Conservation (phyloP, 2,113 vertebrate species). For the Carollia perspicillata region DNA sequence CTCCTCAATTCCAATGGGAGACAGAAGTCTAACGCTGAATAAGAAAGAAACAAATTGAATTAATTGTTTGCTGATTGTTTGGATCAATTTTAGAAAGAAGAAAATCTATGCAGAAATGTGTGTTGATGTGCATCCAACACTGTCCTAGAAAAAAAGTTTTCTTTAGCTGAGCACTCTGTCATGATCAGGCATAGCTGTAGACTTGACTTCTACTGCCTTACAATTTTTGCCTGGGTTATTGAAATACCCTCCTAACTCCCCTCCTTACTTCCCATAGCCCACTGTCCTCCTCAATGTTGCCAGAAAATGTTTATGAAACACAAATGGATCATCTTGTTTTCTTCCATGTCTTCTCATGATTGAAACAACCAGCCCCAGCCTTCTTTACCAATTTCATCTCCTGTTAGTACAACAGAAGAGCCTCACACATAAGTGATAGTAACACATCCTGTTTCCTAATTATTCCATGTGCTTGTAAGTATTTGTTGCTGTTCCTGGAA, state of each 20-base stretch:
- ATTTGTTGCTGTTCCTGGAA: too few species aligned
- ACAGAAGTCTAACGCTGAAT: background rate
- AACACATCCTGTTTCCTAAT: too few species aligned
- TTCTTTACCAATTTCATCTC: too few species aligned
- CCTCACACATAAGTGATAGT: too few species aligned
- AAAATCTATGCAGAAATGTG: background rate
- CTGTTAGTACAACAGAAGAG: too few species aligned
- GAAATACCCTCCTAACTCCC: background rate
- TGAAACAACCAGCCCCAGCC: too few species aligned
- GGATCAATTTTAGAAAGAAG: background rate
- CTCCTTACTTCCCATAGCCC: background rate
- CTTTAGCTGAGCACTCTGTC: background rate
- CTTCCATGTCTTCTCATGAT: background rate
- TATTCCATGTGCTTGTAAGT: too few species aligned
- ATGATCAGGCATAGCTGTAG: background rate
- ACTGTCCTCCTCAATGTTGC: background rate
- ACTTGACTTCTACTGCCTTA: background rate
- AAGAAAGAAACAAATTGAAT: background rate
- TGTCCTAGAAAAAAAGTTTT: background rate
- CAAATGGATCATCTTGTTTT: background rate
- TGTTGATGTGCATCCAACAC: background rate
- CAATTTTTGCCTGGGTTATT: background rate
- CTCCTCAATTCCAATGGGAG: background rate
- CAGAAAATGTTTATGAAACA: conserved; percentile 2
- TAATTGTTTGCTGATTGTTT: background rate